phyloP scores from a whole-genome alignment of 1,140 invertebrate genomes.

The Drosophila kurseongensis region DNA sequence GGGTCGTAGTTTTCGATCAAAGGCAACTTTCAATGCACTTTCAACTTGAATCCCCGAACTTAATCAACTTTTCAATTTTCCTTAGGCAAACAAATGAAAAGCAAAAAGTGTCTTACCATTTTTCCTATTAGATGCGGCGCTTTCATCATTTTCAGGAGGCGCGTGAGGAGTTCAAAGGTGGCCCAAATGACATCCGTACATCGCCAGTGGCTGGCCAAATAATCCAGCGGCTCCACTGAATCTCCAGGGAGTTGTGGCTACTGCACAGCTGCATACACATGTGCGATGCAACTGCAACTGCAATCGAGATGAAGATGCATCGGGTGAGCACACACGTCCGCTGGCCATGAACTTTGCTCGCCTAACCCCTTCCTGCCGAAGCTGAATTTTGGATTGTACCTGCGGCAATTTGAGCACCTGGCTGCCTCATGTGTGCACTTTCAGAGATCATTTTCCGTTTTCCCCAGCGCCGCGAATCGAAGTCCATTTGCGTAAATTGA shows the following conservation, averaged over 20 bases:
- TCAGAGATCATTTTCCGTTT: constrained; percentile 57
- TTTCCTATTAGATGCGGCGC: constrained; percentile 56
- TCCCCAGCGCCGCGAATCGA: constrained; percentile 48
- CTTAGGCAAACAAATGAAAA: constrained; percentile 30
- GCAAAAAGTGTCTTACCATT: constrained; percentile 32
- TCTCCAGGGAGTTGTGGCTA: constrained; percentile 27
- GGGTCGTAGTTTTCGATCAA: too few species aligned
- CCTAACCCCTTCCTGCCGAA: constrained; percentile 59
- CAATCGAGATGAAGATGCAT: constrained; percentile 36
- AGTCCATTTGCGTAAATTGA: constrained; percentile 67
- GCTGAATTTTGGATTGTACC: constrained; percentile 59
- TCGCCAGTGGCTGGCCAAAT: constrained; percentile 22
- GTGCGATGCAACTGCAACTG: constrained; percentile 13
- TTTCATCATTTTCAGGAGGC: constrained; percentile 50
- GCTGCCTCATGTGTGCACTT: constrained; percentile 27
- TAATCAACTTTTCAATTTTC: constrained; percentile 55
- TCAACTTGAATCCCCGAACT: not conserved
- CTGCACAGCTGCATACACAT: constrained; percentile 35
- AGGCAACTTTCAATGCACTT: constrained; percentile 12
- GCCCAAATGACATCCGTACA: constrained; percentile 53
- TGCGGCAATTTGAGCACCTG: constrained; percentile 70
- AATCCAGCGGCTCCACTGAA: constrained; percentile 9
- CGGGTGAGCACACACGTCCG: constrained; percentile 55
- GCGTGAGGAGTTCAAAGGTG: constrained; percentile 72
- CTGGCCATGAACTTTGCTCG: constrained; percentile 74